Base-by-base conservation (phyloP, 1,140 invertebrate genomes). In the Laupala kohalensis region DNA sequence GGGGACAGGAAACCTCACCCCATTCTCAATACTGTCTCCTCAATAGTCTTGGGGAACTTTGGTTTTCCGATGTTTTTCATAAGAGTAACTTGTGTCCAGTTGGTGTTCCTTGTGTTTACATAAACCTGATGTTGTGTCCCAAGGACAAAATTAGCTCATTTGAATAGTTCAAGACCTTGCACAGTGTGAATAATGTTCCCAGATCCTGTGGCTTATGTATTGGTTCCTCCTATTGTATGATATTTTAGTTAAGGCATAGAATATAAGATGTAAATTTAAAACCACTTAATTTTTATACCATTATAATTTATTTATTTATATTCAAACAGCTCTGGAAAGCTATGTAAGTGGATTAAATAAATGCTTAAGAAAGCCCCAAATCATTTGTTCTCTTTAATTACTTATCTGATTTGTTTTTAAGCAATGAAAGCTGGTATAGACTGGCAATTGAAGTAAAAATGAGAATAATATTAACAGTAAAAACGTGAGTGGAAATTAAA, bases 301-400 rank as follows among this genome's bases (percentile, higher is more conserved):
- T 68, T 63, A 71, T 72, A 37, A 62, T 71, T 64, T 28, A 65
- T 66, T 67, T 67, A 71, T 68, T 67, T 37, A 53, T 68, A 62
- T 72, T 72, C 25, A 25, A 27, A 70, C 19, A 72, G 66, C 71
- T 72, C 71, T 72, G 71, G 71, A 72, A 68, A 72, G 71, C 71
- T 72, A 72, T 72, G 71, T 72, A 72, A 62, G 71, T 72, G 71
- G 66, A 72, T 67, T 65, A 67, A 72, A 72, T 68, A 68, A 72
- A 72, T 67, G 29, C 71, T 27, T 68, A 29, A 72, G 62, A 72
- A 72, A 72, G 37, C 37, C 37, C 37, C 37, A 53, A 2, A 53
- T 53, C 19, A 53, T 53, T 53, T 13, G 37, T 53, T 53, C 37
- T 53, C 37, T 53, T 53, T 53, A 53, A 9, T 19, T 37, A 6